These are phyloP conservation scores for Taenioides sp. DNA, from an alignment of 2,797 vertebrate species.

Conservation along the genomic window DNA sequence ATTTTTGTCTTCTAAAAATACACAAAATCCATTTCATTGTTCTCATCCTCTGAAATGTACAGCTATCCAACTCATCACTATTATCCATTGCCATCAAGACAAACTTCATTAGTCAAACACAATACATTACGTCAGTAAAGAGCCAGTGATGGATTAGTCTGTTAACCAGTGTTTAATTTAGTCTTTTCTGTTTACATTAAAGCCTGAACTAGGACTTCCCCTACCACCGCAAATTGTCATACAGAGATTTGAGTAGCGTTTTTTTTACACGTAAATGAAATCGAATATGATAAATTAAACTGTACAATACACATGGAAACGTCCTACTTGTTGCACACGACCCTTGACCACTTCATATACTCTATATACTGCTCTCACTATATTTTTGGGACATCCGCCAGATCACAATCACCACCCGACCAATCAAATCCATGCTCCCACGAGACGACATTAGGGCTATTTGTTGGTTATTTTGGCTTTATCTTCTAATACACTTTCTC, in stretches of 20 bases:
- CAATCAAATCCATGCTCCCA: conserved; percentile 58
- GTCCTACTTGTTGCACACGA: conserved; percentile 27
- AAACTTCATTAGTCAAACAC: no score
- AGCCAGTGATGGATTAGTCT: not conserved
- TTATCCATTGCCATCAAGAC: no score
- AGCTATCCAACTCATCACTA: no score
- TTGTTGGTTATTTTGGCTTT: conserved; percentile 43
- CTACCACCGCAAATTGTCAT: not conserved
- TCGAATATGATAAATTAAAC: not conserved
- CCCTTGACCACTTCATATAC: conserved; percentile 53
- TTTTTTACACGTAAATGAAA: not conserved
- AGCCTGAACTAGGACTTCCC: no score
- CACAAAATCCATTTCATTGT: no score
- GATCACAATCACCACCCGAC: conserved; percentile 65
- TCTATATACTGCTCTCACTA: conserved; percentile 36
- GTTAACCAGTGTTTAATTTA: not conserved
- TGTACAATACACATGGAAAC: not conserved
- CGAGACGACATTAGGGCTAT: conserved; percentile 42
- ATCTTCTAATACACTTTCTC: conserved; percentile 46
- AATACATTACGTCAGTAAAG: not conserved
- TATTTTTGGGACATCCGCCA: conserved; percentile 60
- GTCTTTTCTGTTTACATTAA: no score
- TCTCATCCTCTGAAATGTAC: no score
- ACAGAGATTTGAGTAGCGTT: not conserved
- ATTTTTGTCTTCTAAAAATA: no score